A percentile compares a stretch with the other conserved stretches of the same genome.
Evolutionary conservation across 2,797 vertebrate genomes (phyloP).

Genomic region (Anniella stebbinsi): DNA sequence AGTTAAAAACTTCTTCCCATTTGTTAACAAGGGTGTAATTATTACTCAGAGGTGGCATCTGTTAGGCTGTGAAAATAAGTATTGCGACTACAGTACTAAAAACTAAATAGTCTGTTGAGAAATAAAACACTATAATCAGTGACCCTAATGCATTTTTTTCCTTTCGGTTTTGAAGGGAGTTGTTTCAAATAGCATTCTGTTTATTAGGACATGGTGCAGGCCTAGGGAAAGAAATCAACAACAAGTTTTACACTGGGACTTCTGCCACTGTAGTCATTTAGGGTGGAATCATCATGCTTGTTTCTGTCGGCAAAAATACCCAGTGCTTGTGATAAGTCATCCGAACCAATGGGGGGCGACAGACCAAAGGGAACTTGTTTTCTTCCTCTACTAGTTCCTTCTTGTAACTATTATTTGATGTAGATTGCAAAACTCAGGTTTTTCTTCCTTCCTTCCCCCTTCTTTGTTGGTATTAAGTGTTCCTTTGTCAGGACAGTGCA

Average conservation of each 20-base stretch:
- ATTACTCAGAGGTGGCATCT: not conserved
- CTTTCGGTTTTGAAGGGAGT: not conserved
- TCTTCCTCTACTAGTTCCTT: too few relatives aligned
- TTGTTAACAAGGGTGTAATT: conserved; percentile 14
- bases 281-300: too few relatives aligned
- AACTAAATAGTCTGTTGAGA: conserved; percentile 14
- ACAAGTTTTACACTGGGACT: rapidly evolving
- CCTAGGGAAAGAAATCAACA: not conserved
- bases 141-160: not conserved
- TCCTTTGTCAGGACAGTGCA: too few relatives aligned
- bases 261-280: not conserved
- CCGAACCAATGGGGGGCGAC: too few relatives aligned
- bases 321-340: too few relatives aligned
- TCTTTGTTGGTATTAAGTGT: not conserved
- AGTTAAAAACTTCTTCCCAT: not conserved
- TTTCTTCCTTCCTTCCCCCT: too few relatives aligned
- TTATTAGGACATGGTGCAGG: not conserved
- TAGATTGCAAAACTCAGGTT: too few relatives aligned
- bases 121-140: not conserved
- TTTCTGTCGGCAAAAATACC: too few relatives aligned
- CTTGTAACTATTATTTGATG: too few relatives aligned
- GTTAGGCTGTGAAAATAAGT: conserved; percentile 4
- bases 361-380: too few relatives aligned
- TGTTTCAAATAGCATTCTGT: not conserved
- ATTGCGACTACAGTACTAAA: not conserved